Evolutionary conservation across 2,113 vertebrate species (phyloP).

Genomic region (Paramisgurnus dabryanus): DNA sequence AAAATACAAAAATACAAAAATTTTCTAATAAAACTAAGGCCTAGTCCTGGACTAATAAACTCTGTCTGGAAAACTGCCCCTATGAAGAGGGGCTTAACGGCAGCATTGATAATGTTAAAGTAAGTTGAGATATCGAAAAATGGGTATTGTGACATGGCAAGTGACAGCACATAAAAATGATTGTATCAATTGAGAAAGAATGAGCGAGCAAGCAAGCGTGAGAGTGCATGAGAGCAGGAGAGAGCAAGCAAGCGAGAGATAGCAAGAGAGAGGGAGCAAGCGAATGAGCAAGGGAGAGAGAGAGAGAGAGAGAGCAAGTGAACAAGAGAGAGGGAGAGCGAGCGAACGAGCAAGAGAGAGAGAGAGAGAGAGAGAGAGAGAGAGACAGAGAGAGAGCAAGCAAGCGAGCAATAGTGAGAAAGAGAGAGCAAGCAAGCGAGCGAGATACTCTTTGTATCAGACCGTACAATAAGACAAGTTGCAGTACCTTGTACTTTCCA

Average conservation of each 20-base stretch:
- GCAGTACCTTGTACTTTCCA: constrained; percentile 9
- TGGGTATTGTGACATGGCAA: not conserved
- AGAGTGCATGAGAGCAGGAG: not conserved
- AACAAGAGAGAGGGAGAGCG: not conserved
- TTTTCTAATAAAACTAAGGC: too few species aligned
- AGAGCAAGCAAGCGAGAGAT: not conserved
- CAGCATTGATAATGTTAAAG: constrained; percentile 4
- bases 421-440: too few species aligned
- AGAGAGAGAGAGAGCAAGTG: not conserved
- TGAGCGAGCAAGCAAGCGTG: not conserved
- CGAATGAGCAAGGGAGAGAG: too few species aligned
- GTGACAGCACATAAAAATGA: not conserved
- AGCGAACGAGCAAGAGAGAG: too few species aligned
- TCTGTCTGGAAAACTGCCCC: too few species aligned
- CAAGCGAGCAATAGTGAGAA: too few species aligned
- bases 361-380: too few species aligned
- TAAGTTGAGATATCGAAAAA: not conserved
- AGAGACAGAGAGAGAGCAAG: too few species aligned
- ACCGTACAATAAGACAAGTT: not conserved
- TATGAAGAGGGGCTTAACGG: too few species aligned
- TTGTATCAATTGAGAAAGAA: not conserved
- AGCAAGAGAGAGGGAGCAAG: not conserved
- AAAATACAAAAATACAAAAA: too few species aligned
- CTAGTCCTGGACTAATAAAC: too few species aligned
- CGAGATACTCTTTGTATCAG: not conserved